Evolutionary conservation across 2,888 invertebrate genomes (phyloP).

Genomic region (Steinernema hermaphroditum): DNA sequence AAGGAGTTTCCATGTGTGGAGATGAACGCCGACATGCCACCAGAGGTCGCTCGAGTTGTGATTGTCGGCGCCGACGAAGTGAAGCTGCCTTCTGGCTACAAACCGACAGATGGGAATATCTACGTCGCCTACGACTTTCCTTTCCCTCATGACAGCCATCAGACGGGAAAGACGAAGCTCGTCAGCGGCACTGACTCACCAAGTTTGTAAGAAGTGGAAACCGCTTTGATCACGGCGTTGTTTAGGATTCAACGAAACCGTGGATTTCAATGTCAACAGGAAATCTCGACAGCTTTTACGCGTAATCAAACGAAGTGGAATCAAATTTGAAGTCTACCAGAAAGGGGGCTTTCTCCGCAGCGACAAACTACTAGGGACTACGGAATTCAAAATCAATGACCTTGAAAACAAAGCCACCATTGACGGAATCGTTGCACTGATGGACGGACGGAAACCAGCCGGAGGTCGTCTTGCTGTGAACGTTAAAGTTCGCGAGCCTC

Average conservation of each 20-base stretch:
- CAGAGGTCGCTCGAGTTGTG: slow-evolving; percentile 68
- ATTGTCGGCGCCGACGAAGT: slow-evolving; percentile 58
- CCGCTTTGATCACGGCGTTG: neutral
- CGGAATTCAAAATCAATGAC: slow-evolving; percentile 66
- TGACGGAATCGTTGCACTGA: slow-evolving; percentile 6
- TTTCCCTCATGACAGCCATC: slow-evolving; percentile 77
- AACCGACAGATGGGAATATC: slow-evolving; percentile 70
- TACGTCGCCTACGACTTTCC: slow-evolving; percentile 92
- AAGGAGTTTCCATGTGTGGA: slow-evolving; percentile 82
- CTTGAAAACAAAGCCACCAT: neutral
- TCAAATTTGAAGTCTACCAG: slow-evolving; percentile 80
- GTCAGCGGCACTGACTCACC: slow-evolving; percentile 86
- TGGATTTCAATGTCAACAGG: slow-evolving; percentile 78
- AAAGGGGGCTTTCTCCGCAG: slow-evolving; percentile 91
- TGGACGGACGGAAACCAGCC: slow-evolving; percentile 28
- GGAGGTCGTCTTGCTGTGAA: slow-evolving; percentile 8
- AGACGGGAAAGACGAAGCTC: slow-evolving; percentile 77
- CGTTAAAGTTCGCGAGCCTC: slow-evolving; percentile 18
- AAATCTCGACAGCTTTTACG: slow-evolving; percentile 80
- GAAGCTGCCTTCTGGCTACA: slow-evolving; percentile 52
- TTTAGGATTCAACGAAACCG: slow-evolving; percentile 52
- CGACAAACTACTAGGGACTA: slow-evolving; percentile 82
- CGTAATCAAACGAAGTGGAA: slow-evolving; percentile 82
- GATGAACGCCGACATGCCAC: slow-evolving; percentile 69
- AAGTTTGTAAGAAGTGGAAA: neutral